A percentile compares a stretch with the other conserved stretches of the same genome.
phyloP scores from a whole-genome alignment of 2,113 vertebrate genomes.

The Tachuris rubrigastra region DNA sequence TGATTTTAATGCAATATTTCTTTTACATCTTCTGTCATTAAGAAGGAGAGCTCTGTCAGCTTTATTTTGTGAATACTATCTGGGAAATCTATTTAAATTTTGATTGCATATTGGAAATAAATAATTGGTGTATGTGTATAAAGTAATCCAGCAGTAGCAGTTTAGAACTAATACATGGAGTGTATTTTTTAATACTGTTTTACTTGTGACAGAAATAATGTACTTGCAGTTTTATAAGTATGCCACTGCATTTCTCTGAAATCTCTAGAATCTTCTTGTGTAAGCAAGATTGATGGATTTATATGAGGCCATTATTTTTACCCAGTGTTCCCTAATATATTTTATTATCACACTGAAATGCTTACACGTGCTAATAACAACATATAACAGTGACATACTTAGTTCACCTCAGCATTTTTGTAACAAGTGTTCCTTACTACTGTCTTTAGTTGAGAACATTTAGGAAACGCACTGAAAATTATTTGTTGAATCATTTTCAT shows the following conservation, averaged over 20 bases:
- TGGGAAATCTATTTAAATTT: neutral
- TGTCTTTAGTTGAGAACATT: neutral
- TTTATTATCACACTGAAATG: neutral
- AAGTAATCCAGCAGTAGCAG: neutral
- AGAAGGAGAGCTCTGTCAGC: neutral
- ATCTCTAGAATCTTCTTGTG: neutral
- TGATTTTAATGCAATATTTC: neutral
- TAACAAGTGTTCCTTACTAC: neutral
- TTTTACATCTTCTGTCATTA: neutral
- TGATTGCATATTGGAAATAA: neutral
- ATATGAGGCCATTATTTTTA: neutral
- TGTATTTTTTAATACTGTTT: neutral
- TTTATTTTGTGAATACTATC: neutral
- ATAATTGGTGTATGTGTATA: neutral
- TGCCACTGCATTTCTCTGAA: neutral
- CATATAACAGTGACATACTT: neutral
- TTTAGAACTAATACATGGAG: neutral
- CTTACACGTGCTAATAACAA: neutral
- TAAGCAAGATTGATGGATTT: neutral
- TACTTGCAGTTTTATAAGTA: neutral
- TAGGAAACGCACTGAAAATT: neutral
- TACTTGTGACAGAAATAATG: neutral
- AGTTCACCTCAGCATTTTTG: neutral
- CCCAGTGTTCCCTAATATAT: neutral
- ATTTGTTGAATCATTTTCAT: neutral